A percentile compares a stretch with the other conserved stretches of the same genome.
Evolutionary conservation across 2,113 vertebrate genomes (phyloP).

Genomic region (Hepsetus odoe): DNA sequence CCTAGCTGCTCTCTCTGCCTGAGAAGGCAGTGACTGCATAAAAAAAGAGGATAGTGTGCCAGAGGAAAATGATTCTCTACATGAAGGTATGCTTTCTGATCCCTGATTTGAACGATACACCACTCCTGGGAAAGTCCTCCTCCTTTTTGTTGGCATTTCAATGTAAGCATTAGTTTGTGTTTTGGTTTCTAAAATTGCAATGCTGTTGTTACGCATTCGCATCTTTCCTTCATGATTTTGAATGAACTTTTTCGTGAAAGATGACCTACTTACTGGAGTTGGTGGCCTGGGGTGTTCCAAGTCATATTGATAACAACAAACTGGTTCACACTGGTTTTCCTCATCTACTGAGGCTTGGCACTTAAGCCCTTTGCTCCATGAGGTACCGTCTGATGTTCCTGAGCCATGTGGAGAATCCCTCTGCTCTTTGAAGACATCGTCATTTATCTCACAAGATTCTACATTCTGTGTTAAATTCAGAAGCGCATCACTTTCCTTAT

Average conservation of each 20-base stretch:
- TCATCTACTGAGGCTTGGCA: slow-evolving; percentile 30
- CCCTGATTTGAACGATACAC: slow-evolving; percentile 23
- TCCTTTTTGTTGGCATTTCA: slow-evolving; percentile 63
- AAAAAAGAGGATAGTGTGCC: slow-evolving; percentile 68
- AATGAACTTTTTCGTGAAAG: slow-evolving; percentile 64
- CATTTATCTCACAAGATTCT: slow-evolving; percentile 55
- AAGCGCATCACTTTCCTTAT: slow-evolving; percentile 56
- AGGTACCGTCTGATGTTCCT: not conserved
- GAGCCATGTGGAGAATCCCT: not conserved
- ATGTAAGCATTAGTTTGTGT: slow-evolving; percentile 18
- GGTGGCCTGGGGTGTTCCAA: slow-evolving; percentile 53
- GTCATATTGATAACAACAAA: slow-evolving; percentile 54
- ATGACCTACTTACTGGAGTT: slow-evolving; percentile 60
- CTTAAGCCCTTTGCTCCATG: slow-evolving; percentile 29
- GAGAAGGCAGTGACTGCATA: slow-evolving; percentile 62
- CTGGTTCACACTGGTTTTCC: not conserved
- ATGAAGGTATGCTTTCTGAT: slow-evolving; percentile 56
- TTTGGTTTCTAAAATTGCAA: slow-evolving; percentile 63
- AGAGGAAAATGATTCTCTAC: slow-evolving; percentile 70
- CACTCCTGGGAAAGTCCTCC: slow-evolving; percentile 76
- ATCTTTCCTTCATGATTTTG: slow-evolving; percentile 57
- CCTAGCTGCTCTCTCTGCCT: slow-evolving; percentile 59
- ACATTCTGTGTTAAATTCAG: slow-evolving; percentile 63
- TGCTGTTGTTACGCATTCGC: slow-evolving; percentile 68
- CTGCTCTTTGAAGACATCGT: slow-evolving; percentile 45